phyloP scores from a whole-genome alignment of 2,797 vertebrate genomes.

The Alca torda region DNA sequence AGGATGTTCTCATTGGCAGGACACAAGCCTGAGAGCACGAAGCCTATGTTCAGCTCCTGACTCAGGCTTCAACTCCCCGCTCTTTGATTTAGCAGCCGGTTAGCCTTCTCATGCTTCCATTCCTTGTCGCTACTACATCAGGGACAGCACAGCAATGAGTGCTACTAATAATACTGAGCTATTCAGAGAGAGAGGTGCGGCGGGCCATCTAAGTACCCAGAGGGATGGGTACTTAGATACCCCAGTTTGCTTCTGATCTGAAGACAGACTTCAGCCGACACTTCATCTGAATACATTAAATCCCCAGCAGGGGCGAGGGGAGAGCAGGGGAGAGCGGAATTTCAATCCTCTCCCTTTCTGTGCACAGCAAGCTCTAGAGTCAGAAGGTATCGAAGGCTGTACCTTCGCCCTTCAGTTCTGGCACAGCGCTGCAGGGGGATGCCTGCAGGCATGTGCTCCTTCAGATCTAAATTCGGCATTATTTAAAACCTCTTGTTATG shows the following conservation, averaged over 20 bases:
- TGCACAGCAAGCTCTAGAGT: not conserved
- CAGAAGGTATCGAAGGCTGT: not conserved
- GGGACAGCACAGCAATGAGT: not conserved
- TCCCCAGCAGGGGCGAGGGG: not conserved
- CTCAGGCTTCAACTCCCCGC: not conserved
- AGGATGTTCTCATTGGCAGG: not conserved
- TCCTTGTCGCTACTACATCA: not conserved
- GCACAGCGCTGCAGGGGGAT: not conserved
- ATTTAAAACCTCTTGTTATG: not conserved
- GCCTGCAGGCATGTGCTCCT: not conserved
- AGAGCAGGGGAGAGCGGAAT: not conserved
- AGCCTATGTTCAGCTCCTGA: not conserved
- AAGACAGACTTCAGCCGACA: fast-evolving
- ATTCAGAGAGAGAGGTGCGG: not conserved
- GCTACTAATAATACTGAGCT: not conserved
- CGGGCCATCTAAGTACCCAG: not conserved
- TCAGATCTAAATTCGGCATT: not conserved
- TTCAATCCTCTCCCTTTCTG: fast-evolving
- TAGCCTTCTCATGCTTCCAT: not conserved
- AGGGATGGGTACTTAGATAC: not conserved
- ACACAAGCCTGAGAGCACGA: not conserved
- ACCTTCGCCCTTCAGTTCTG: not conserved
- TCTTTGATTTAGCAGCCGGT: not conserved
- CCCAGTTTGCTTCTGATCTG: not conserved
- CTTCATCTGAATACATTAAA: not conserved